Percentiles rank a stretch among this genome's conserved stretches.
Conservation (phyloP, 2,888 invertebrate genomes). For the Phania funesta region DNA sequence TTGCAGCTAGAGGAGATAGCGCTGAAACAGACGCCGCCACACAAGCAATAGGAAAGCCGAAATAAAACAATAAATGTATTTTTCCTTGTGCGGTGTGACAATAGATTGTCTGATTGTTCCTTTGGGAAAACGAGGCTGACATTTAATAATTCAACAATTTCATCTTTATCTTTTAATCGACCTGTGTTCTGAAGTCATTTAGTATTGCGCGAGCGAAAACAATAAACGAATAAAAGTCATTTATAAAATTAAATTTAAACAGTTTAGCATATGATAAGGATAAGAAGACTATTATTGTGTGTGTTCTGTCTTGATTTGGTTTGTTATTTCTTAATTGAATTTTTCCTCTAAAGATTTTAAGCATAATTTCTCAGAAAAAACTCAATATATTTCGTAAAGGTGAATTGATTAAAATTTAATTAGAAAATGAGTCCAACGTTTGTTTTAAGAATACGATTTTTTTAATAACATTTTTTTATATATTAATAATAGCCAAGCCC, state of each 20-base stretch:
- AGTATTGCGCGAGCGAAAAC: conserved; percentile 10
- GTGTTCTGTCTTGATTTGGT: not conserved
- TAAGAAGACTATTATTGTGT: not conserved
- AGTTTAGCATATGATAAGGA: conserved; percentile 63
- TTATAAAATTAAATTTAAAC: conserved; percentile 65
- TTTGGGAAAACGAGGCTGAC: conserved; percentile 63
- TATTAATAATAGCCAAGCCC: too few species aligned
- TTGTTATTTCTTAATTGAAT: not conserved
- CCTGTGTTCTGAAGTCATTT: conserved; percentile 58
- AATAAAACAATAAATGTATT: conserved; percentile 56
- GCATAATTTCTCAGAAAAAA: not conserved
- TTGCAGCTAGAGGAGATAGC: not conserved
- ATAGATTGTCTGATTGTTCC: conserved; percentile 66
- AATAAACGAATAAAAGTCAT: conserved; percentile 60
- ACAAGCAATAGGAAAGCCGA: not conserved
- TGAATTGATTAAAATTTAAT: too few species aligned
- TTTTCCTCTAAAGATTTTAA: not conserved
- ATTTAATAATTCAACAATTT: conserved; percentile 66
- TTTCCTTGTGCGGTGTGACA: conserved; percentile 52
- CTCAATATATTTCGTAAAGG: too few species aligned
- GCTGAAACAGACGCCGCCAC: not conserved
- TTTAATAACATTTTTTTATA: too few species aligned
- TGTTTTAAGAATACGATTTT: too few species aligned
- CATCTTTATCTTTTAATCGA: conserved; percentile 58
- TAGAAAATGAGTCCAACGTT: too few species aligned